Evolutionary conservation across 2,888 invertebrate genomes (phyloP), one percentile per base, ranked within the genome.

Genomic region (Luperina nickerlii): DNA sequence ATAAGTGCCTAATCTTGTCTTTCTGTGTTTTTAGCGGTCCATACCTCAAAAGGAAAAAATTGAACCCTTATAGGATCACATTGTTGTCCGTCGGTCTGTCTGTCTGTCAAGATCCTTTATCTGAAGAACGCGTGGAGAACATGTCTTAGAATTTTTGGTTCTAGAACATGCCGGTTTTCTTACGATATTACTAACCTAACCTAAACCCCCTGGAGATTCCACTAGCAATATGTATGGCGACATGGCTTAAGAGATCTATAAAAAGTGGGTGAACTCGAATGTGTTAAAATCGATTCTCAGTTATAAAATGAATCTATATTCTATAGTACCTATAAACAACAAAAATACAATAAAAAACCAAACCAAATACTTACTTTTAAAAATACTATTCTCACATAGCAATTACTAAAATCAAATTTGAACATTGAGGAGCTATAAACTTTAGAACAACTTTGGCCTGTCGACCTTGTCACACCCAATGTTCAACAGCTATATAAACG

Each of bases 381-480:
- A 51, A 71, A 54, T 71, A 6, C 38, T 71, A 38, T n/a, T 6
- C 51, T 66, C 69, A 70, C 27, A 45, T 57, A 73, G 71, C 76
- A 83, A 84, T 87, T 89, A 84, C 79, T 82, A 76, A 79, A 82
- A 75, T 78, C 72, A 68, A 71, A 84, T 81, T 81, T 63, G 73
- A 75, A 80, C 66, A 42, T 69, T 63, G 70, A 83, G 72, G 27
- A 87, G 82, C 76, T 86, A 83, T 89, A 78, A 89, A 86, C 86
- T 88, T 89, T 86, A 78, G 60, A 87, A 78, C 88, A 88, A 88
- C 84, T 89, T 89, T 93, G 93, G 93, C 94, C 92, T 88, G 95
- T 91, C 89, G 92, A 92, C 95, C 95, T 95, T 94, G 95, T 91
- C 91, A 90, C 91, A 82, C 90, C 91, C 92, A 90, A 94, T 84